These are phyloP conservation scores for Dermatemys mawii DNA, from an alignment of 2,113 vertebrate species.

Conservation along the genomic window DNA sequence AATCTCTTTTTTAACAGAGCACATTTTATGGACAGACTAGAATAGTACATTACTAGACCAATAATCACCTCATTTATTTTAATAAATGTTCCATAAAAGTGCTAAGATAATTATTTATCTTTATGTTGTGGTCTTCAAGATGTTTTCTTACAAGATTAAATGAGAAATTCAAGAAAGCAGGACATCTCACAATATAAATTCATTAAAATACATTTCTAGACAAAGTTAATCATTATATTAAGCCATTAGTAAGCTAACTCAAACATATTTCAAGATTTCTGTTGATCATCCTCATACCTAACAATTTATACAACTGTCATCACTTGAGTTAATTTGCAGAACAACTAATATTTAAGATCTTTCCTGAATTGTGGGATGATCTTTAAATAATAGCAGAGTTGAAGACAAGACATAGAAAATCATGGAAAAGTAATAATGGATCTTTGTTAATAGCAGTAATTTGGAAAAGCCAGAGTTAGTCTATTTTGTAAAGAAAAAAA, in stretches of 20 bases:
- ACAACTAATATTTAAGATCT: neutral
- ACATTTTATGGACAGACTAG: neutral
- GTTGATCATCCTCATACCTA: neutral
- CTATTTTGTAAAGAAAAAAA: neutral
- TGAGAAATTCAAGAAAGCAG: neutral
- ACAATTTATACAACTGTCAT: neutral
- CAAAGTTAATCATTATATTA: rapidly evolving
- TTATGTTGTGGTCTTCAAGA: neutral
- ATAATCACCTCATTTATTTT: neutral
- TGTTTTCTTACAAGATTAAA: rapidly evolving
- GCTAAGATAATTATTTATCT: rapidly evolving
- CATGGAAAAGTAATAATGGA: neutral
- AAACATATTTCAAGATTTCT: neutral
- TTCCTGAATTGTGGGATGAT: neutral
- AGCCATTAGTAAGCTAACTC: neutral
- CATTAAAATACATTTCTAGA: neutral
- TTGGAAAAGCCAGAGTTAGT: neutral
- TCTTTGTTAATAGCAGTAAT: neutral
- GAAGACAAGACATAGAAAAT: neutral
- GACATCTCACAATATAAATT: neutral
- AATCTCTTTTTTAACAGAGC: neutral
- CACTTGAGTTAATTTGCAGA: neutral
- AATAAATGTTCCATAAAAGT: neutral
- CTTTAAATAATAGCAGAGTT: neutral
- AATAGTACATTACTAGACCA: neutral